These are phyloP conservation scores for Cnemophilus loriae DNA, from an alignment of 2,113 vertebrate species.

Conservation along the genomic window DNA sequence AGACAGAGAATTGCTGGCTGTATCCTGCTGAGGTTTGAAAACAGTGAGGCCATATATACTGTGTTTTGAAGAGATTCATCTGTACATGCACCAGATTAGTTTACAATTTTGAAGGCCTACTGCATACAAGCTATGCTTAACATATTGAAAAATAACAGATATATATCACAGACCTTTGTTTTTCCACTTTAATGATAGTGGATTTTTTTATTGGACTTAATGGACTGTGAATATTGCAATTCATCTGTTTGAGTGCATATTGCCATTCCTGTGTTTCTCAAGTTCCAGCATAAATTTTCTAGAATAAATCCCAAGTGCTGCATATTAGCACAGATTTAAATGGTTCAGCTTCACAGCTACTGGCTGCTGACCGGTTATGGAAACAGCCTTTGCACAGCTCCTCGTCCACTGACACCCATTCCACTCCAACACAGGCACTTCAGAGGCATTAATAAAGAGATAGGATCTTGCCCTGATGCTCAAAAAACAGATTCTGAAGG, in stretches of 20 bases:
- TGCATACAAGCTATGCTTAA: neutral
- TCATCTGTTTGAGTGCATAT: neutral
- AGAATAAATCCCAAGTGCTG: neutral
- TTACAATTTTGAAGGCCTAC: neutral
- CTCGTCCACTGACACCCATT: neutral
- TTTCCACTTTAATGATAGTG: neutral
- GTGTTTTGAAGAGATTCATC: neutral
- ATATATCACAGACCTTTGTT: neutral
- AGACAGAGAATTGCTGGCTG: neutral
- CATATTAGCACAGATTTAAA: neutral
- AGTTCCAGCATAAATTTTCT: neutral
- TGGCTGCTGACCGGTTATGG: accelerated
- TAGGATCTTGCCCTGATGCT: neutral
- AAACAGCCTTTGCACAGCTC: neutral
- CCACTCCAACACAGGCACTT: neutral
- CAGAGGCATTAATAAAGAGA: neutral
- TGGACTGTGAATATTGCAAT: neutral
- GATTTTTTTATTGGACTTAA: neutral
- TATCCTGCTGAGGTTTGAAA: neutral
- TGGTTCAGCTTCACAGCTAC: neutral
- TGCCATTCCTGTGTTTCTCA: neutral
- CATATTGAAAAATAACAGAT: neutral
- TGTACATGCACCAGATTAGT: neutral
- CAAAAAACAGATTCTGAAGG: slow-evolving; percentile 26
- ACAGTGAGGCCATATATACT: neutral